phyloP scores from a whole-genome alignment of 2,888 invertebrate genomes.

The Perizoma flavofasciatum region DNA sequence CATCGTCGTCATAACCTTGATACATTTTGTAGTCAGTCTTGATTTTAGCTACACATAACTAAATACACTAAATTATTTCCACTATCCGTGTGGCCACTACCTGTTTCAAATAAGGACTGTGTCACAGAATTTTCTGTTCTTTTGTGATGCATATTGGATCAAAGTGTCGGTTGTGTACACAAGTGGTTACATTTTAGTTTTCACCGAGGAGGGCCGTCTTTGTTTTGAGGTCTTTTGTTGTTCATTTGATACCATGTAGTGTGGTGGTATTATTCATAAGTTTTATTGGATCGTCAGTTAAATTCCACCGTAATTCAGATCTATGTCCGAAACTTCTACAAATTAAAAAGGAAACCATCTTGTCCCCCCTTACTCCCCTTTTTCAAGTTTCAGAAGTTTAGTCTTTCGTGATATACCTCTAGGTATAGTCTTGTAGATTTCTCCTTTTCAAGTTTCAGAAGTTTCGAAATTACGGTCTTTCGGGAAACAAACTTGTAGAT shows the following conservation, averaged over 20 bases:
- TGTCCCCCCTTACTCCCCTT: no score
- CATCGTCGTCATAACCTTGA: slow-evolving; percentile 67
- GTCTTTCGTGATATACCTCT: no score
- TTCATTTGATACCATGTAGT: slow-evolving; percentile 43
- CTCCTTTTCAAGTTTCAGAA: no score
- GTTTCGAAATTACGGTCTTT: no score
- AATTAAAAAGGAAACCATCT: no score
- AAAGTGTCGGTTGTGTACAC: slow-evolving; percentile 78
- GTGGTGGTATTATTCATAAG: slow-evolving; percentile 15
- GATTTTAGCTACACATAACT: slow-evolving; percentile 15
- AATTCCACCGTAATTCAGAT: not conserved
- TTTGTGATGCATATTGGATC: slow-evolving; percentile 82
- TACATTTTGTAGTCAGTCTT: slow-evolving; percentile 51
- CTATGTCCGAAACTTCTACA: no score
- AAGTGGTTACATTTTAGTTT: slow-evolving; percentile 75
- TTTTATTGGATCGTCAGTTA: not conserved
- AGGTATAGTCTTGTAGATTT: no score
- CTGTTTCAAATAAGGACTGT: slow-evolving; percentile 66
- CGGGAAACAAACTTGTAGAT: no score
- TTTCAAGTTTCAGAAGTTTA: no score
- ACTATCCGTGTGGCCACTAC: slow-evolving; percentile 53
- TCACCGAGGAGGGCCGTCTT: slow-evolving; percentile 54
- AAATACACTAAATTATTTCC: slow-evolving; percentile 19
- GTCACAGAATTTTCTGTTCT: slow-evolving; percentile 66
- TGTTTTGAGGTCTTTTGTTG: slow-evolving; percentile 55